A percentile compares a stretch with the other conserved stretches of the same genome.
Conservation (phyloP, 2,113 vertebrate species). For the Ailuropoda melanoleuca region DNA sequence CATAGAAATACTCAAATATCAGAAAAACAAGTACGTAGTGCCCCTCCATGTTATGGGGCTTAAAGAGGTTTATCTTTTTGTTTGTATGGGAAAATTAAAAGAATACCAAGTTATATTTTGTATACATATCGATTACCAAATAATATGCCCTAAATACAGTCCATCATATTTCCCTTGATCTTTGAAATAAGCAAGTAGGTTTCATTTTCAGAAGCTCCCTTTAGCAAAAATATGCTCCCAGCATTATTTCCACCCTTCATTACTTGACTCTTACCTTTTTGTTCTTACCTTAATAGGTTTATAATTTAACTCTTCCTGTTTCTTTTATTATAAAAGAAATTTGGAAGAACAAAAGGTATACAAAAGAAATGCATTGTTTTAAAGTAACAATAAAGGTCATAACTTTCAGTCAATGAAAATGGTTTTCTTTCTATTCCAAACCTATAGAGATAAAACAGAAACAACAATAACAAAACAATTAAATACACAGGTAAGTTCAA, state of each 20-base stretch:
- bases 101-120: conserved; percentile 4
- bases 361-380: neutral
- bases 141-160: neutral
- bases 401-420: neutral
- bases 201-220: neutral
- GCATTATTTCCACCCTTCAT: neutral
- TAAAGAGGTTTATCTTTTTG: neutral
- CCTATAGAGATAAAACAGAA: neutral
- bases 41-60: neutral
- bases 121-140: neutral
- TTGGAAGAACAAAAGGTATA: neutral
- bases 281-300: conserved; percentile 1
- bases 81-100: conserved; percentile 1
- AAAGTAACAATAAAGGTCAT: neutral
- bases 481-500: neutral
- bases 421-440: neutral
- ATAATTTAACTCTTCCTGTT: neutral
- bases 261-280: neutral
- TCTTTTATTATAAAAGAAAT: neutral
- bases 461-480: neutral
- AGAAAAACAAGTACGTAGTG: neutral
- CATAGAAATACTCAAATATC: neutral
- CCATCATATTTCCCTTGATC: neutral
- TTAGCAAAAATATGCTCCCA: neutral
- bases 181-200: neutral